Base-by-base conservation (phyloP, 2,113 vertebrate species). In the Macrotus californicus region DNA sequence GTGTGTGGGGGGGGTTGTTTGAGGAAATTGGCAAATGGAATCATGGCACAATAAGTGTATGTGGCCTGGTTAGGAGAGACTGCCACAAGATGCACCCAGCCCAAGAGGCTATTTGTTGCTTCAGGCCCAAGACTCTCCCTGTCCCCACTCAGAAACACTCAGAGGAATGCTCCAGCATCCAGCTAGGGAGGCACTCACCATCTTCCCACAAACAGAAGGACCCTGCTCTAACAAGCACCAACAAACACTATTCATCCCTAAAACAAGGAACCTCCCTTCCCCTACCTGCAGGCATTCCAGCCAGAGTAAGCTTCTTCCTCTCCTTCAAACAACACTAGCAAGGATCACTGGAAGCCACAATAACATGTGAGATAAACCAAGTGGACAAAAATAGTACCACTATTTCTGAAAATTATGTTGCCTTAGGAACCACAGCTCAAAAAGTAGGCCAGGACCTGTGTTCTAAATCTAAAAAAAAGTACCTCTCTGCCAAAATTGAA, bases 381-480 rank as follows among this genome's bases (percentile, higher is more conserved):
- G 64, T 34, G 56, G 26, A 76, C 36, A 81, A 66, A 95, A 91
- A 87, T 66, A 92, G 21, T 16, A 66, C 29, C 36, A 82, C 15
- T 54, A 89, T 6, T 79, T 69, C 69, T 86, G 70, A 91, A 88
- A 79, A 73, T 73, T 31, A 77, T 56, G 52, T 46, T 84, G 34
- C n/a, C 80, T 39, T 67, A 80, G 41, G 31, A 95, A 59, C n/a
- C 43, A 92, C 22, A 54, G 15, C 19, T 5, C 24, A 13, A 21
- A 80, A 87, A 89, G 34, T 61, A 81, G 54, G 21, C 13, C 36
- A 85, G 16, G 21, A 50, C 43, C 12, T 86, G 21, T 12, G 13
- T 80, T 9, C 6, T 90, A 95, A 88, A 72, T 50, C 50, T 91
- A 56, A 96, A 90, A 6, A 22, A 96, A 72, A 73, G 14, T 72